phyloP scores from a whole-genome alignment of 2,113 vertebrate species.

The Suncus etruscus region DNA sequence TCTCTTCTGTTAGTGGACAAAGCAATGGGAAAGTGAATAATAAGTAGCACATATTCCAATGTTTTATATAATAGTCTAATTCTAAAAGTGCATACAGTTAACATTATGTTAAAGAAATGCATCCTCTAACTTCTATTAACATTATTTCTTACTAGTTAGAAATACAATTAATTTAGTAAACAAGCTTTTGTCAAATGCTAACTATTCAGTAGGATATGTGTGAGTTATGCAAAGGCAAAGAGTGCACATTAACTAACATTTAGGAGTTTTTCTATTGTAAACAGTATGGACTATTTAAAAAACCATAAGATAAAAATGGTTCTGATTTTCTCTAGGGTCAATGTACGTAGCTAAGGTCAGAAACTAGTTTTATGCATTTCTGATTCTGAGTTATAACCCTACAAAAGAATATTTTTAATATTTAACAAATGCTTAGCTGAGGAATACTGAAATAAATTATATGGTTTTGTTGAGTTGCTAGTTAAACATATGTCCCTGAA shows the following conservation, averaged over 20 bases:
- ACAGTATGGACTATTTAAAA: neutral
- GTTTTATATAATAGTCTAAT: neutral
- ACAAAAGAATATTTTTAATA: neutral
- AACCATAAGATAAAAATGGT: neutral
- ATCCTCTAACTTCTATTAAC: neutral
- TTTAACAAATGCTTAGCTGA: neutral
- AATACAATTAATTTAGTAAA: neutral
- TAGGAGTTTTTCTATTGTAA: neutral
- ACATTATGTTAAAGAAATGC: neutral
- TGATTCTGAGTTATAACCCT: neutral
- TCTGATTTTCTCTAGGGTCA: neutral
- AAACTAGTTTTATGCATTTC: neutral
- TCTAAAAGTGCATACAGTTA: neutral
- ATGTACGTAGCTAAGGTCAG: neutral
- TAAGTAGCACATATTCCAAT: neutral
- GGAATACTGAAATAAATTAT: neutral
- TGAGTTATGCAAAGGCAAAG: neutral
- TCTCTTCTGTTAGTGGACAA: neutral
- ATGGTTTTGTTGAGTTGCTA: neutral
- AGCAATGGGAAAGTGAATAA: neutral
- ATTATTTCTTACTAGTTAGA: slow-evolving; percentile 17
- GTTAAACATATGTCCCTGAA: slow-evolving; percentile 57
- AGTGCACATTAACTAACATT: neutral
- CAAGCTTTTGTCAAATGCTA: neutral
- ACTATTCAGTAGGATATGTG: neutral